A percentile compares a stretch with the other conserved stretches of the same genome.
These are phyloP conservation scores for Austrofundulus limnaeus DNA, from an alignment of 2,113 vertebrate genomes.

Conservation along the genomic window DNA sequence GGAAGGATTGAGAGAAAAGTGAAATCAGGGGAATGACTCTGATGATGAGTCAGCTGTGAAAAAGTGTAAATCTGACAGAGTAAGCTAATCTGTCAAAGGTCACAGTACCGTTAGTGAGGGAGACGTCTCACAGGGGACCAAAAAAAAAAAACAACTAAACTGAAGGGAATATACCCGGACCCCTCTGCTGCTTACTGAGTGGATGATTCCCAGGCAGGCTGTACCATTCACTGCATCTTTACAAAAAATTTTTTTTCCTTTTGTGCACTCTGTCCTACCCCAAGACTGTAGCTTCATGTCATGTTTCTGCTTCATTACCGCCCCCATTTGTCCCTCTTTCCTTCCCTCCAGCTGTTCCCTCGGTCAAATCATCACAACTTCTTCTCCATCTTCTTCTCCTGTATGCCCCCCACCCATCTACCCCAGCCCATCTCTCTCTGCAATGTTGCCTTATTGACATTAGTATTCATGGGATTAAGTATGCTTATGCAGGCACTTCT, in stretches of 20 bases:
- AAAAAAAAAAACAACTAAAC: conserved; percentile 4
- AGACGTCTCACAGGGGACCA: not conserved
- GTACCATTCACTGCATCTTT: conserved; percentile 40
- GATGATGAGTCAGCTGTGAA: conserved; percentile 40
- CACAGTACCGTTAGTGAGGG: not conserved
- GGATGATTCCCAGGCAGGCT: conserved; percentile 33
- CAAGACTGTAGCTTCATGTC: conserved; percentile 33
- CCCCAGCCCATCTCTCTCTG: not conserved
- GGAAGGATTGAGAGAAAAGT: conserved; percentile 32
- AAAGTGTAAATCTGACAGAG: conserved; percentile 33
- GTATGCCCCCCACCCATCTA: conserved; percentile 8
- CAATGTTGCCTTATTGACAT: conserved; percentile 7
- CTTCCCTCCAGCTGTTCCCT: conserved; percentile 49
- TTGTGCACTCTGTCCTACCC: conserved; percentile 22
- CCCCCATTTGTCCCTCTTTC: conserved; percentile 22
- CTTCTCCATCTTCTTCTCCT: not conserved
- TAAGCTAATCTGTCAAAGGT: conserved; percentile 30
- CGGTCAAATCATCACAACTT: conserved; percentile 12
- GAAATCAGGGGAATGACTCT: conserved; percentile 44
- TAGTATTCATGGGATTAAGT: conserved; percentile 12
- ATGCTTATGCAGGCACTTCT: conserved; percentile 12
- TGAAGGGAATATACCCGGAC: conserved; percentile 6
- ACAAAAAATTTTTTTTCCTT: conserved; percentile 16
- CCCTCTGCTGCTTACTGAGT: conserved; percentile 30
- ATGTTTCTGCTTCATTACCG: conserved; percentile 66